Conservation (phyloP, 2,113 vertebrate genomes). For the Aptenodytes patagonicus region DNA sequence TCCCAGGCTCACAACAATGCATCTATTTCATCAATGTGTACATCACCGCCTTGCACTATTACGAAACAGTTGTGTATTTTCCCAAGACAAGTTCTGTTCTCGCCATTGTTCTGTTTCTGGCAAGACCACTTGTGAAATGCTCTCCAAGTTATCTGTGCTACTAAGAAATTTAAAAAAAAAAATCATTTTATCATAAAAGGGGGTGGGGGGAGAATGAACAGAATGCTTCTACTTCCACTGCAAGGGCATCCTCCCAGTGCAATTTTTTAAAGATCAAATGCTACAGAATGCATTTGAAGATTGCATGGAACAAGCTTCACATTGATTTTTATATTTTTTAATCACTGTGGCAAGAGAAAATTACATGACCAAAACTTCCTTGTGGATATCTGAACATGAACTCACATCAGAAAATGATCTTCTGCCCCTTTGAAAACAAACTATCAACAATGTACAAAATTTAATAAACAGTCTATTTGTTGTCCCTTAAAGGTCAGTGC, state of each 20-base stretch:
- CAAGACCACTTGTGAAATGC: background rate
- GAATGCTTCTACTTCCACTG: background rate
- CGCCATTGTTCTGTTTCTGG: background rate
- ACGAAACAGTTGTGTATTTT: background rate
- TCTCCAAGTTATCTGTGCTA: background rate
- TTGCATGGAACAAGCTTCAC: background rate
- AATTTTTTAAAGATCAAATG: background rate
- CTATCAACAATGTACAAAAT: background rate
- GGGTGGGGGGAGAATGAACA: background rate
- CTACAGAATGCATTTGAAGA: background rate
- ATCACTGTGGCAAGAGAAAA: background rate
- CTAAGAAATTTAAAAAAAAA: background rate
- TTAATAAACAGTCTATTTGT: background rate
- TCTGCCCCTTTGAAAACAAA: background rate
- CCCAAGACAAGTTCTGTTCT: background rate
- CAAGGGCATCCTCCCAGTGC: background rate
- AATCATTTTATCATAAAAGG: background rate
- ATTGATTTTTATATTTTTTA: background rate
- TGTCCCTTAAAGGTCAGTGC: slow-evolving; percentile 6
- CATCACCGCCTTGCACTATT: background rate
- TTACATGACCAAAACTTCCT: background rate
- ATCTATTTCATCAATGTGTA: background rate
- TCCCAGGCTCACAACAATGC: background rate
- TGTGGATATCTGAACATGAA: background rate
- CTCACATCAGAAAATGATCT: background rate